phyloP scores from a whole-genome alignment of 1,140 invertebrate genomes.

The Hycleus cichorii region DNA sequence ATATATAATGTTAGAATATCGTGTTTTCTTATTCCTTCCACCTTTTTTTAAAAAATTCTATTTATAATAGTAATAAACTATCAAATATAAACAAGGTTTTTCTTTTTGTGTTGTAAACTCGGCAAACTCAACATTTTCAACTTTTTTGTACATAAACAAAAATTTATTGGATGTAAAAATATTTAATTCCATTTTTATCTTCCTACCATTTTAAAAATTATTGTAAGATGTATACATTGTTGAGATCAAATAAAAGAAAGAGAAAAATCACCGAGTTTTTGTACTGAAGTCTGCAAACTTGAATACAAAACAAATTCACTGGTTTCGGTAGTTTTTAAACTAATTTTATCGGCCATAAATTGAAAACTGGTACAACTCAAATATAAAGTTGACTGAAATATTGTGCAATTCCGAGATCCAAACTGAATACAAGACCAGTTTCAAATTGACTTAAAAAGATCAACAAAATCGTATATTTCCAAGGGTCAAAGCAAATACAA shows the following conservation, averaged over 20 bases:
- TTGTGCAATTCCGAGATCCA: too few species aligned
- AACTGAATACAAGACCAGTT: too few species aligned
- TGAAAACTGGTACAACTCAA: too few species aligned
- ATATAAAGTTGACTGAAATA: too few species aligned
- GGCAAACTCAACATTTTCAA: conserved; percentile 17
- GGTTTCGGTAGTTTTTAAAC: too few species aligned
- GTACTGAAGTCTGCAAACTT: background rate
- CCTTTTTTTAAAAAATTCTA: background rate
- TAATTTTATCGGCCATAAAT: too few species aligned
- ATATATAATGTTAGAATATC: conserved; percentile 25
- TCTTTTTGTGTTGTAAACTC: conserved; percentile 4
- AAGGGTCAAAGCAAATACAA: too few species aligned
- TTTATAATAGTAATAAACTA: conserved; percentile 3
- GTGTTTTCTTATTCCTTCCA: conserved; percentile 22
- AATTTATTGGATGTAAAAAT: conserved; percentile 9
- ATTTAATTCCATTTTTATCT: conserved; percentile 15
- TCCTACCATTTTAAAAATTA: conserved; percentile 13
- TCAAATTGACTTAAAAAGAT: too few species aligned
- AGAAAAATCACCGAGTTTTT: background rate
- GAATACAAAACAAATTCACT: background rate
- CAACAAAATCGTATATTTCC: background rate
- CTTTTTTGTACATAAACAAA: conserved; percentile 10
- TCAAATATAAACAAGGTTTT: background rate
- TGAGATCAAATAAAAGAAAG: conserved; percentile 13
- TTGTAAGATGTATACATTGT: conserved; percentile 17